Percentiles rank a stretch among this genome's conserved stretches.
Conservation (phyloP, 2,113 vertebrate genomes). For the Poeciliopsis prolifica region DNA sequence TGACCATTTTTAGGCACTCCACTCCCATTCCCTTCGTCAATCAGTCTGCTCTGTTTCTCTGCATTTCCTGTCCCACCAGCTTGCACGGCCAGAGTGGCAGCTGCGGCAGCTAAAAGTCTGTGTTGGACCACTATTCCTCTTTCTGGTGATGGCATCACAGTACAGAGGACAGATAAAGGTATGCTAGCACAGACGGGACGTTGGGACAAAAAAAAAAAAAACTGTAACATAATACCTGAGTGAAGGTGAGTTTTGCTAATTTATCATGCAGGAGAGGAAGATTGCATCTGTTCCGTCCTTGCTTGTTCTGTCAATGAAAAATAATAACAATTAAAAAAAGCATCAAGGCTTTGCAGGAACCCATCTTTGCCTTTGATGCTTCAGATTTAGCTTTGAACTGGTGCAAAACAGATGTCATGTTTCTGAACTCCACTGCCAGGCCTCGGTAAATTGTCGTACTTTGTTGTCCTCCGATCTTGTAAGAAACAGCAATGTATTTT, state of each 20-base stretch:
- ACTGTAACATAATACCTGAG: conserved; percentile 4
- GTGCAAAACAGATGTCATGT: conserved; percentile 52
- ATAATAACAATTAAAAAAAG: not conserved
- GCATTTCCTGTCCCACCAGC: conserved; percentile 40
- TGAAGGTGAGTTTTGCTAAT: conserved; percentile 13
- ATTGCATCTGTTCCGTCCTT: conserved; percentile 30
- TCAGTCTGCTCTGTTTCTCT: conserved; percentile 41
- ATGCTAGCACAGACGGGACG: not conserved
- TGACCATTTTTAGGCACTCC: conserved; percentile 24
- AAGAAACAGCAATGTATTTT: conserved; percentile 39
- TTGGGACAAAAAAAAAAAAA: not conserved
- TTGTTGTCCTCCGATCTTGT: conserved; percentile 30
- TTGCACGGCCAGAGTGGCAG: conserved; percentile 37
- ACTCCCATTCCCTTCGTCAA: conserved; percentile 29
- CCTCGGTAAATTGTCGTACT: conserved; percentile 47
- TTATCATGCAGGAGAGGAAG: conserved; percentile 10
- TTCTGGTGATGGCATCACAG: conserved; percentile 15
- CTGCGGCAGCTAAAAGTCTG: conserved; percentile 31
- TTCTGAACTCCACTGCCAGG: conserved; percentile 54
- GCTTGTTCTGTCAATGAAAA: conserved; percentile 5
- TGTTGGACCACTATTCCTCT: conserved; percentile 16
- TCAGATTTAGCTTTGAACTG: conserved; percentile 49
- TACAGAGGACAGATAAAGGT: conserved; percentile 22
- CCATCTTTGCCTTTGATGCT: conserved; percentile 51
- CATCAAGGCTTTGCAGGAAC: conserved; percentile 14